Evolutionary conservation across 2,888 invertebrate genomes (phyloP).

Genomic region (Calephelis perditalis): DNA sequence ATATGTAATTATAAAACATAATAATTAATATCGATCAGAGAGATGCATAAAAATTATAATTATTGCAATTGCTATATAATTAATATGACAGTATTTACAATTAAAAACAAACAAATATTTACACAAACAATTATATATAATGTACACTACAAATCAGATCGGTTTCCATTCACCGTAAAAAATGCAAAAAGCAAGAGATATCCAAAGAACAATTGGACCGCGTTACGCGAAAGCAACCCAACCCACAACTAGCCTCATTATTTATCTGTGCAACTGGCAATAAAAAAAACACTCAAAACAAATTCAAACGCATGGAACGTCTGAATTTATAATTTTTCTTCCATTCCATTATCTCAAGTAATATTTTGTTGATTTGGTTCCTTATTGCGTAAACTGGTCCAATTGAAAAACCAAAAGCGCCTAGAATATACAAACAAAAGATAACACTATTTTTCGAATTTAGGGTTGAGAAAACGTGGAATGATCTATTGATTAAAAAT

Average conservation of each 20-base stretch:
- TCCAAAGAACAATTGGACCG: neutral
- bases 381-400: too few relatives aligned
- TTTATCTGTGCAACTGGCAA: too few relatives aligned
- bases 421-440: neutral
- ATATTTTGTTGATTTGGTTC: too few relatives aligned
- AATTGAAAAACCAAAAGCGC: neutral
- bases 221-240: too few relatives aligned
- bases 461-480: neutral
- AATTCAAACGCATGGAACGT: too few relatives aligned
- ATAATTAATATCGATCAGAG: slow-evolving; percentile 7
- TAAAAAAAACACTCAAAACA: too few relatives aligned
- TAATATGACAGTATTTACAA: slow-evolving; percentile 63
- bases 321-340: too few relatives aligned
- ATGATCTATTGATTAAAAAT: neutral
- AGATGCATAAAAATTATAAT: slow-evolving; percentile 6
- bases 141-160: slow-evolving; percentile 20
- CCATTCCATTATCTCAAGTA: too few relatives aligned
- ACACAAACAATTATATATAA: slow-evolving; percentile 7
- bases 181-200: neutral
- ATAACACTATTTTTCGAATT: neutral
- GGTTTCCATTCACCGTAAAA: slow-evolving; percentile 1
- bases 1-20: slow-evolving; percentile 19
- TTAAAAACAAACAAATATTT: slow-evolving; percentile 22
- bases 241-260: too few relatives aligned
- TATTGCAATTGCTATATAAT: slow-evolving; percentile 37